Evolutionary conservation across 2,888 invertebrate genomes (phyloP), one percentile per base, ranked within the genome.

Genomic region (Argynnis bischoffii): DNA sequence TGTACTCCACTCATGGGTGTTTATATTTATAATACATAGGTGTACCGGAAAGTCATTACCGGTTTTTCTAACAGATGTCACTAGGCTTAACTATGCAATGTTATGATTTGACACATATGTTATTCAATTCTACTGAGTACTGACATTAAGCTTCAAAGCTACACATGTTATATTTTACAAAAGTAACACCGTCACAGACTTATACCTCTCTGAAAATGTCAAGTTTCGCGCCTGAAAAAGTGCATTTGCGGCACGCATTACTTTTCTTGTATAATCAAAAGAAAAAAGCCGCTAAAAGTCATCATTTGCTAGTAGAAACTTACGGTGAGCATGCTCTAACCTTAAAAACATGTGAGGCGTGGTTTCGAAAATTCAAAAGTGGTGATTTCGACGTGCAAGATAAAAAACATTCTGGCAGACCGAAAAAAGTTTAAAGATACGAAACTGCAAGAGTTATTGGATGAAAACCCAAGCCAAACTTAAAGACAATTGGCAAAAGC

Each of bases 261-360:
- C 16, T 59, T 59, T 48, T 48, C 26, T 59, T 13, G 11, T 59
- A 21, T 26, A 13, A 59, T 59, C 8, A 21, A 21, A 59, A 59
- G 14, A 59, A 59, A 59, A 59, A 21, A 13, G 59, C 48, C 13
- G 26, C 48, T 26, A n/a, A 59, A 59, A 8, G 26, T 4, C 50
- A 48, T 50, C 59, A n/a, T 18, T 21, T 59, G 14, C 15, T 48
- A 8, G 48, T 48, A 26, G 59, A 59, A 26, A 21, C 26, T 59
- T 59, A 48, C n/a, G 48, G 59, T 16, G 50, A 50, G n/a, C 50
- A 48, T 59, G 59, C 59, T 48, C 50, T 15, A 59, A 15, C 26
- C 13, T 3, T 15, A 14, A 15, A 21, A 26, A 21, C 48, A 15
- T 59, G 59, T 50, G 48, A 21, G 21, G 21, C 21, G 21, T 21